These are phyloP conservation scores for Corythucha ciliata DNA, from an alignment of 2,888 invertebrate species.

Conservation along the genomic window DNA sequence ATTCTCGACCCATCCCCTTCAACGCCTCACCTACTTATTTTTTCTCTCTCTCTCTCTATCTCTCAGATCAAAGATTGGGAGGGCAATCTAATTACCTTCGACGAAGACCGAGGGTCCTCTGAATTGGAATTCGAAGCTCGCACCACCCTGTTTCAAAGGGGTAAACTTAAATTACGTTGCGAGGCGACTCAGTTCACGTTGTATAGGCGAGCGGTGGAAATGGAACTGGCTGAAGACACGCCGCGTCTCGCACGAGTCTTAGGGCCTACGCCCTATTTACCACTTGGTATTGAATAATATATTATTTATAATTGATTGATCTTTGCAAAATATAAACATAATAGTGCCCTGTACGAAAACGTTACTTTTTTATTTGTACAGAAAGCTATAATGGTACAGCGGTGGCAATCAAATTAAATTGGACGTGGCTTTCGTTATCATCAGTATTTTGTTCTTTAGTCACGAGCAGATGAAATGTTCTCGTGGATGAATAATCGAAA, in stretches of 20 bases:
- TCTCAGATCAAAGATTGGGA: constrained; percentile 20
- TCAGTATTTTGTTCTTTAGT: too few relatives aligned
- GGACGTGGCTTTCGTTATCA: too few relatives aligned
- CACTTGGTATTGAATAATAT: neutral
- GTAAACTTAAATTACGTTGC: constrained; percentile 36
- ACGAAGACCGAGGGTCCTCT: constrained; percentile 10
- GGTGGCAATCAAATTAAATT: too few relatives aligned
- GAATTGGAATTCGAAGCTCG: constrained; percentile 32
- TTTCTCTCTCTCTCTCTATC: neutral
- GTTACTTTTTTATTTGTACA: too few relatives aligned
- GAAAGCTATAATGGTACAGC: too few relatives aligned
- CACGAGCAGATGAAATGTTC: too few relatives aligned
- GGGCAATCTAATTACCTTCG: constrained; percentile 8
- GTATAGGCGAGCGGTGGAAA: constrained; percentile 35
- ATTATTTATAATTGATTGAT: too few relatives aligned
- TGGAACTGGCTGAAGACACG: constrained; percentile 37
- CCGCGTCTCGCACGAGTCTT: constrained; percentile 38
- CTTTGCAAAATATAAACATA: too few relatives aligned
- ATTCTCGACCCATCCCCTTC: too few relatives aligned
- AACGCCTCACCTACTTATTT: neutral
- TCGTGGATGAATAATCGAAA: too few relatives aligned
- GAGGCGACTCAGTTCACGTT: constrained; percentile 37
- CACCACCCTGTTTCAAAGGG: constrained; percentile 33
- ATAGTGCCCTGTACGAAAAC: too few relatives aligned
- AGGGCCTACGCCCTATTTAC: constrained; percentile 42